Base-by-base conservation (phyloP, 2,888 invertebrate genomes). In the Penaeus monodon region DNA sequence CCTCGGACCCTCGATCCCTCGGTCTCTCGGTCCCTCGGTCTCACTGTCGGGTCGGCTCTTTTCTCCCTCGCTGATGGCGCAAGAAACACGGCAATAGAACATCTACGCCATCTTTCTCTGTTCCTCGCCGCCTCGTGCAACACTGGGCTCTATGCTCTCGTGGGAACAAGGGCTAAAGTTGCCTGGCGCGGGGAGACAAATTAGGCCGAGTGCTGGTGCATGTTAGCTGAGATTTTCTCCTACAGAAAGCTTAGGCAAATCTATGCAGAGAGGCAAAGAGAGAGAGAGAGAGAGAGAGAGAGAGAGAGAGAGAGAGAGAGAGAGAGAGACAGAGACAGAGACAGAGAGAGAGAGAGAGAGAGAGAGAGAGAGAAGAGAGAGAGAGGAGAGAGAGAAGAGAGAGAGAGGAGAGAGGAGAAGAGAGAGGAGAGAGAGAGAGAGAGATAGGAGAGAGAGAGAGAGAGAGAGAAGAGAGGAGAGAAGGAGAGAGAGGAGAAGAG, bases 231-330 rank as follows among this genome's bases (percentile, higher is more conserved):
- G n/a, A 29, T 44, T 24, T 44, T 74, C 74, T 29, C 24, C 38
- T 38, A 74, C 33, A 44, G 76, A 49, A n/a, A n/a, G 44, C 24
- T 76, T 76, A 76, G n/a, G 76, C 49, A 49, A 44, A 29, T 76
- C 44, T 76, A 49, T 14, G 49, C 38, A 38, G 24, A 49, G 76
- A 76, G 76, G 76, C 17, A 38, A n/a, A 38, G 24, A 44, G 76
- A 49, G 76, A 24, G 29, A 24, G 73, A 38, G 38, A 7, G 74
- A 76, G 76, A 24, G 49, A 49, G 76, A 49, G 76, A 38, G 49
- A 49, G 76, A 38, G 44, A 38, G 76, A 4, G 73, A 8, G 73
- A 8, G 33, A 27, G 38, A 29, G 29, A 22, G 7, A 29, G 73
- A 6, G 2, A 14, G 73, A 73, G 7, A 22, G 44, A 22, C 0